Conservation (phyloP, 92 coral and sea anemone genomes). For the Meandrina meandrites region DNA sequence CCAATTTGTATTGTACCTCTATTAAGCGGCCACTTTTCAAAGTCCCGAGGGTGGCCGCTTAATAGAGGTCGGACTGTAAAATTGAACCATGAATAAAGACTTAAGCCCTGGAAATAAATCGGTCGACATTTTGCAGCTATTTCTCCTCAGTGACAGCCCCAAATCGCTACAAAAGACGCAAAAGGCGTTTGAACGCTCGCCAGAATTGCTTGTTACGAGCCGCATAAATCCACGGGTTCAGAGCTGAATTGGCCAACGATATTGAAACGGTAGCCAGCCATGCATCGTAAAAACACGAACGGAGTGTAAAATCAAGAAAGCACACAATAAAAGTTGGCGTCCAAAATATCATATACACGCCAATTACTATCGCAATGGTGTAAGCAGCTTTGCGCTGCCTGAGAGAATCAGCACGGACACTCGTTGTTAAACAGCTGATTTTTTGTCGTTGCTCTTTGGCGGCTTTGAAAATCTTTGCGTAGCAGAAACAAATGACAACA, state of each 20-base stretch:
- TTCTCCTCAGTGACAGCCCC: not conserved
- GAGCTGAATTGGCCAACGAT: slow-evolving; percentile 46
- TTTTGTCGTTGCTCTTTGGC: slow-evolving; percentile 47
- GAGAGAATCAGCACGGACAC: slow-evolving; percentile 1
- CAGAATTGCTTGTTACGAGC: slow-evolving; percentile 46
- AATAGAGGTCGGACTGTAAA: no score
- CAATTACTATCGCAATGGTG: slow-evolving; percentile 52
- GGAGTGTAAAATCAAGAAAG: slow-evolving; percentile 37
- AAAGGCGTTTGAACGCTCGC: slow-evolving; percentile 35
- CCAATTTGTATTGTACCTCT: no score
- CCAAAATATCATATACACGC: slow-evolving; percentile 40
- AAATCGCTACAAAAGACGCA: not conserved
- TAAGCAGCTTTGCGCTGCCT: slow-evolving; percentile 50
- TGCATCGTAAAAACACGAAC: slow-evolving; percentile 30
- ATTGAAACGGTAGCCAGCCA: slow-evolving; percentile 58
- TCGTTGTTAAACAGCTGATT: slow-evolving; percentile 24
- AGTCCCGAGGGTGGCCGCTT: no score
- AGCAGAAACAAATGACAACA: slow-evolving; percentile 42
- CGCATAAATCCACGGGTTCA: slow-evolving; percentile 60
- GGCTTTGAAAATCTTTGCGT: slow-evolving; percentile 41
- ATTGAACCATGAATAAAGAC: not conserved
- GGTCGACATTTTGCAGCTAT: not conserved
- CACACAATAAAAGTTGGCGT: slow-evolving; percentile 49
- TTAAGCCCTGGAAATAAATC: not conserved
- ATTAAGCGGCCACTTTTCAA: no score